Percentiles rank a stretch among this genome's conserved stretches.
Evolutionary conservation across 2,113 vertebrate species (phyloP).

Genomic region (Mesitornis unicolor): DNA sequence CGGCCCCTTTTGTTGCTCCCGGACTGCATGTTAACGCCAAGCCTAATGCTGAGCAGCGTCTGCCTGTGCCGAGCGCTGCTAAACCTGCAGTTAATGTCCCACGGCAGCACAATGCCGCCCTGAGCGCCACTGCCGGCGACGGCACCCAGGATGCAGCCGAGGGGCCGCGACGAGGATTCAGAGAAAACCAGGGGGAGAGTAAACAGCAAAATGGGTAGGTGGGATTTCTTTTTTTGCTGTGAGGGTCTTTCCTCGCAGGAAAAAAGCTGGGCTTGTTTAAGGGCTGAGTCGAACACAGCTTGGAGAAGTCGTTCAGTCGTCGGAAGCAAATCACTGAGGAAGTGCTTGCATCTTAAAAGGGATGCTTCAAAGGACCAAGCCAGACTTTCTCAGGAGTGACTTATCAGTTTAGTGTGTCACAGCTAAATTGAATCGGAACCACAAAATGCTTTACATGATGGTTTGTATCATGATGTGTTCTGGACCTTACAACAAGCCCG

Average conservation of each 20-base stretch:
- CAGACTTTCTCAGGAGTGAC: not conserved
- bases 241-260: slow-evolving; percentile 52
- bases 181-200: slow-evolving; percentile 86
- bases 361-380: not conserved
- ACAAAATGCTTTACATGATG: not conserved
- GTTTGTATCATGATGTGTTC: not conserved
- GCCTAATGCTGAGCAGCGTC: slow-evolving; percentile 68
- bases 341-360: not conserved
- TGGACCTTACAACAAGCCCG: slow-evolving; percentile 22
- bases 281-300: not conserved
- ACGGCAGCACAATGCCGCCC: slow-evolving; percentile 84
- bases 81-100: slow-evolving; percentile 83
- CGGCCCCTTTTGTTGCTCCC: slow-evolving; percentile 33
- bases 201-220: slow-evolving; percentile 95
- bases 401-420: not conserved
- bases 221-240: slow-evolving; percentile 40
- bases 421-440: not conserved
- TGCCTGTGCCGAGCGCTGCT: slow-evolving; percentile 68
- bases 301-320: not conserved
- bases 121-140: slow-evolving; percentile 78
- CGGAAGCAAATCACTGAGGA: not conserved
- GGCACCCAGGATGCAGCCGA: slow-evolving; percentile 87
- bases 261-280: slow-evolving; percentile 53
- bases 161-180: slow-evolving; percentile 87
- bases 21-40: slow-evolving; percentile 75